These are phyloP conservation scores for Plebejus argus DNA, from an alignment of 2,888 invertebrate species.

Conservation along the genomic window DNA sequence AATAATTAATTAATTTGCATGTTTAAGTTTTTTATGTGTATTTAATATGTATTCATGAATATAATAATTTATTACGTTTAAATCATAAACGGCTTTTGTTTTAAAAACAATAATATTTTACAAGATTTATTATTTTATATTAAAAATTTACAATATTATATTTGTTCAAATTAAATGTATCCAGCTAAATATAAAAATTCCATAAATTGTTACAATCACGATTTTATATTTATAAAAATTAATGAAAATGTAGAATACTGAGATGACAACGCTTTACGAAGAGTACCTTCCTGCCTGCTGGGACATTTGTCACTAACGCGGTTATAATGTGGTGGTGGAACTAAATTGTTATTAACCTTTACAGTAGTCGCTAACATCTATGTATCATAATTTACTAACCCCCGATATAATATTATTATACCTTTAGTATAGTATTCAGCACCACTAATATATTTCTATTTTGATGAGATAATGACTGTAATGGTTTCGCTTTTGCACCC, in stretches of 20 bases:
- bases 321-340: constrained; percentile 71
- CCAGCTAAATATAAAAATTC: constrained; percentile 42
- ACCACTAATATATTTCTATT: constrained; percentile 38
- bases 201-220: constrained; percentile 41
- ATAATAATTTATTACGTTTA: neutral
- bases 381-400: constrained; percentile 58
- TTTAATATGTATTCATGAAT: neutral
- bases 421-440: constrained; percentile 43
- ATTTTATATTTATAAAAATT: constrained; percentile 39
- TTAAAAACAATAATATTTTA: neutral
- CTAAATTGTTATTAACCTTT: constrained; percentile 51
- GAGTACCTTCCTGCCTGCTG: constrained; percentile 82
- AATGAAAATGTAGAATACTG: constrained; percentile 53
- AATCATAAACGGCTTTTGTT: neutral
- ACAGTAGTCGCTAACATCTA: constrained; percentile 53
- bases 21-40: constrained; percentile 18
- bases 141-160: neutral
- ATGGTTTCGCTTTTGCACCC: constrained; percentile 79
- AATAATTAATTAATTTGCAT: neutral
- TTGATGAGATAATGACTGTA: constrained; percentile 52
- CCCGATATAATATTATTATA: constrained; percentile 57
- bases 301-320: constrained; percentile 74
- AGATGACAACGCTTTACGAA: constrained; percentile 80
- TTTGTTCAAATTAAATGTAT: constrained; percentile 29
- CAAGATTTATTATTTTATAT: neutral